These are phyloP conservation scores for Trematomus loennbergii DNA, from an alignment of 2,113 vertebrate species.

Conservation along the genomic window DNA sequence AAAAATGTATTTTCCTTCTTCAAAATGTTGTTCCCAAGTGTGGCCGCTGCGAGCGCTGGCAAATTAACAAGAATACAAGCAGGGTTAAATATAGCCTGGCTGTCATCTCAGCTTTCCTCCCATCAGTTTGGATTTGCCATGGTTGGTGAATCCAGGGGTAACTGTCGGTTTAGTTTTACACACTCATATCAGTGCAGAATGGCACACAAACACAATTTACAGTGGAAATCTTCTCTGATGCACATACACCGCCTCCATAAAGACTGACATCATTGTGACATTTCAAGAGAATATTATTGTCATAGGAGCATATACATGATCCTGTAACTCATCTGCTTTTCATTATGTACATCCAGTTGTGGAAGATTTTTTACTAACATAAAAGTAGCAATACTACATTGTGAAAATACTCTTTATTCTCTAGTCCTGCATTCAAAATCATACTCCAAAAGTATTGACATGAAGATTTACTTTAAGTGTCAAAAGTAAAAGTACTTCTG, in stretches of 20 bases:
- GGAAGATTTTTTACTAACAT: too few relatives aligned
- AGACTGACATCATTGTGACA: too few relatives aligned
- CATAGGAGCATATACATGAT: constrained; percentile 9
- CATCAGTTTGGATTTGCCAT: constrained; percentile 66
- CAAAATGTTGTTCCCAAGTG: constrained; percentile 15
- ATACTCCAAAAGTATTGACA: too few relatives aligned
- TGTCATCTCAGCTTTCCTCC: constrained; percentile 70
- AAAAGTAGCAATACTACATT: too few relatives aligned
- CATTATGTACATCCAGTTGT: not conserved
- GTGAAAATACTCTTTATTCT: too few relatives aligned
- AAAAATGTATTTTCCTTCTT: not conserved
- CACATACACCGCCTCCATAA: too few relatives aligned
- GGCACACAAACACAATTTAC: constrained; percentile 38
- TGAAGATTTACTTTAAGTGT: too few relatives aligned
- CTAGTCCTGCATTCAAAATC: too few relatives aligned
- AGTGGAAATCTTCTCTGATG: constrained; percentile 5
- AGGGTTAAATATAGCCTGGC: constrained; percentile 71
- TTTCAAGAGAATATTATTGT: not conserved
- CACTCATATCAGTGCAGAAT: constrained; percentile 52
- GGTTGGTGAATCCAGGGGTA: constrained; percentile 61
- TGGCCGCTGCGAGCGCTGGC: constrained; percentile 11
- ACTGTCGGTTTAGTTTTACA: constrained; percentile 73
- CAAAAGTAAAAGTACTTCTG: too few relatives aligned
- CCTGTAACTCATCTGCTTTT: constrained; percentile 10
- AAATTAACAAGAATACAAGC: constrained; percentile 59